Evolutionary conservation across 2,113 vertebrate species (phyloP), one percentile per base, ranked within the genome.

Genomic region (Isichthys henryi): DNA sequence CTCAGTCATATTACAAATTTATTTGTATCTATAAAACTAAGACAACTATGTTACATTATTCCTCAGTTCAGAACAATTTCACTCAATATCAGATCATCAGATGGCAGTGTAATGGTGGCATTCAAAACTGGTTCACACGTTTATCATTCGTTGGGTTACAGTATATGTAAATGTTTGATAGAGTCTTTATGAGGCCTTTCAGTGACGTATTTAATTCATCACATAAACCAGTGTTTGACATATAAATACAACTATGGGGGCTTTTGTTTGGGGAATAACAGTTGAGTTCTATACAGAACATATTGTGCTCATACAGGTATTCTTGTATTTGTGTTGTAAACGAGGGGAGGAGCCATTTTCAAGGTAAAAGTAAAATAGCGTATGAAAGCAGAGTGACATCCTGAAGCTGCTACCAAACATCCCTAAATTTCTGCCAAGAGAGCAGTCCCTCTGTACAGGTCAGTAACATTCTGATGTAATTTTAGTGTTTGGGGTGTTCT

Each of bases 311-410:
- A 91, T 74, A 84, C 52, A 83, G 39, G 13, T 31, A 74, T 89
- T 91, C 35, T 87, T 66, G 85, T 91, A 31, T 35, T 39, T 19
- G 31, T 86, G 62, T 62, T 89, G 52, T 62, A 19, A 17, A 17
- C 52, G 86, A 87, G 62, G 48, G 90, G 93, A 92, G 92, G 92
- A 90, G 90, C 90, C 17, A 15, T 70, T 66, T 50, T 89, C 88
- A 91, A 91, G 89, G 91, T 93, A 90, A 91, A 92, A 90, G 82
- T 80, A 92, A 92, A 91, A 89, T 88, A 50, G 3, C 10, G 70
- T 88, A 46, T 85, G 74, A 82, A 52, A 35, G 49, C 48, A 43
- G 13, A 49, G 49, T 43, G 83, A 83, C 87, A 82, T 85, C 77
- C 86, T 89, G 77, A 86, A 74, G 56, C 50, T 70, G 66, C 45